Evolutionary conservation across 1,140 invertebrate species (phyloP).

Genomic region (Conopomorpha cramerella): DNA sequence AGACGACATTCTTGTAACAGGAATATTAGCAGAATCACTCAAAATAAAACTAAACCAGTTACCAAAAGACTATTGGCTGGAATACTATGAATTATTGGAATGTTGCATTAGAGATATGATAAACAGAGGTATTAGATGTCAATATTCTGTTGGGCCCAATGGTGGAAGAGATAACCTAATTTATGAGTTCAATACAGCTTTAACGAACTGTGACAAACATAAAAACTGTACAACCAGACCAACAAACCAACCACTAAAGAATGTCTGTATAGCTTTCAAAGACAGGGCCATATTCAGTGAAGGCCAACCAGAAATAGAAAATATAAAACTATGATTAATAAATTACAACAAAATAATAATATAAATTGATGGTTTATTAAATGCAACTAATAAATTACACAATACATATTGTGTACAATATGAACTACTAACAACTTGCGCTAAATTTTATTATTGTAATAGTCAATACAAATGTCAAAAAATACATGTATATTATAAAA

Average conservation of each 20-base stretch:
- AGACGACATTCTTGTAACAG: constrained; percentile 82
- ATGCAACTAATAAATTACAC: too few species aligned
- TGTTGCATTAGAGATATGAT: constrained; percentile 73
- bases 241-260: constrained; percentile 46
- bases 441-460: too few species aligned
- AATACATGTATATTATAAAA: too few species aligned
- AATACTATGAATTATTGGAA: constrained; percentile 71
- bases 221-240: constrained; percentile 53
- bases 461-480: too few species aligned
- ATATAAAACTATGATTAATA: constrained; percentile 27
- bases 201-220: constrained; percentile 57
- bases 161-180: constrained; percentile 71
- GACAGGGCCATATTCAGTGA: constrained; percentile 51
- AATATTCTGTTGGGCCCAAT: constrained; percentile 73
- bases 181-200: constrained; percentile 65
- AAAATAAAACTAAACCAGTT: constrained; percentile 66
- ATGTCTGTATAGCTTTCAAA: constrained; percentile 60
- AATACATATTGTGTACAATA: too few species aligned
- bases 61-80: constrained; percentile 64
- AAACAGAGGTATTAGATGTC: constrained; percentile 63
- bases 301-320: constrained; percentile 45
- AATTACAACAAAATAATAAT: constrained; percentile 2
- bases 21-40: constrained; percentile 67
- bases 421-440: too few species aligned
- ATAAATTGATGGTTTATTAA: too few species aligned